Evolutionary conservation across 2,113 vertebrate genomes (phyloP), one percentile per base, ranked within the genome.

Genomic region (Cyprinodon tularosa): DNA sequence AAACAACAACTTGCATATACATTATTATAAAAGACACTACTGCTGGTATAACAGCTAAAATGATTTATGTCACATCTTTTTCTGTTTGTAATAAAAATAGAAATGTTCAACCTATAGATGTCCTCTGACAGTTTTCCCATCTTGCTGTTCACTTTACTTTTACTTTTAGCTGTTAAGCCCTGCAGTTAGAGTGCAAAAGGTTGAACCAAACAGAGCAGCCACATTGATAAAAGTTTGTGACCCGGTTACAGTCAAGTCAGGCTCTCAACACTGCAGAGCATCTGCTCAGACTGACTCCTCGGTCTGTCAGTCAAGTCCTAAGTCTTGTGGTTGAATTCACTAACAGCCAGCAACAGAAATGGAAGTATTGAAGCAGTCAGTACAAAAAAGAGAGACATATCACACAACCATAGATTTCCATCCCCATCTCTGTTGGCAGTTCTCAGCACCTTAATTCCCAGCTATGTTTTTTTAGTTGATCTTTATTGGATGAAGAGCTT

Each of bases 381-480:
- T 59, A 63, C 66, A 66, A 71, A 68, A 45, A n/a, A 36, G 17
- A 38, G 2, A 17, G 8, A 37, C 3, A 7, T 12, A 62, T 13
- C 62, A 59, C 48, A 20, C 62, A 15, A 40, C 40, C 11, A 53
- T 61, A 37, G 1, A 1, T 74, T 68, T 60, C 17, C 42, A 57
- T 48, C 80, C 64, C 29, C 3, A 3, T 64, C 66, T 69, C 42
- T 42, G 17, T 71, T 57, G 62, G 39, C 60, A 48, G 42, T 77
- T 60, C 59, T 38, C 37, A 29, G 13, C 6, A 37, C 12, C 13
- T 57, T 39, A 36, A n/a, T 67, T 44, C 3, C 6, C 53, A 5
- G 38, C 12, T 20, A n/a, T 57, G 13, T 13, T 4, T 48, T 45
- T 73, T 13, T 22, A 63, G 44, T n/a, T 39, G 14, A 20, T 63